These are phyloP conservation scores for Brevimyrus niger DNA, from an alignment of 2,113 vertebrate species.

Conservation along the genomic window DNA sequence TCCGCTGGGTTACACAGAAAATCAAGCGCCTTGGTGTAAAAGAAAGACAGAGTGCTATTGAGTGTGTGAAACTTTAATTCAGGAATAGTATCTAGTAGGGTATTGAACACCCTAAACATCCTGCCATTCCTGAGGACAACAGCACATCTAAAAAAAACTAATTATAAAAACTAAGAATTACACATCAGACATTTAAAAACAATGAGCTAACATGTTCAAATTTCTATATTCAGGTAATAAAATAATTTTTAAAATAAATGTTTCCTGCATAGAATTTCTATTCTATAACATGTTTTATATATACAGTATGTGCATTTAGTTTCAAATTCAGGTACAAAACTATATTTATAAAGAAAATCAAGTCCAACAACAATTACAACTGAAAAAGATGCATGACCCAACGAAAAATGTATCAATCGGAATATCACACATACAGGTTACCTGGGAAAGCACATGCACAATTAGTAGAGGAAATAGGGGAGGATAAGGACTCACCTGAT, in stretches of 20 bases:
- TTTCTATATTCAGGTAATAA: background rate
- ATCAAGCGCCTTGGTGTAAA: slow-evolving; percentile 13
- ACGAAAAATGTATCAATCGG: background rate
- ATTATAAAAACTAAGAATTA: background rate
- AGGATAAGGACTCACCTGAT: slow-evolving; percentile 19
- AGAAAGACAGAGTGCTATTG: background rate
- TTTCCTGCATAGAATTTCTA: background rate
- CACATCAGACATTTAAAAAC: background rate
- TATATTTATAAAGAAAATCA: background rate
- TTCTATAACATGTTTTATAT: background rate
- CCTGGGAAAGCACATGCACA: background rate
- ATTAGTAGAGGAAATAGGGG: background rate
- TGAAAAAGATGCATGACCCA: background rate
- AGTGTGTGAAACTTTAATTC: background rate
- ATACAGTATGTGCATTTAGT: background rate
- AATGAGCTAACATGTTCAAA: background rate
- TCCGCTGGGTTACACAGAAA: slow-evolving; percentile 25
- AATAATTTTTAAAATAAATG: background rate
- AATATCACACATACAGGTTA: background rate
- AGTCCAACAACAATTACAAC: background rate
- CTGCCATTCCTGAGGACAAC: background rate
- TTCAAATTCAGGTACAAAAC: background rate
- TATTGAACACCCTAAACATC: background rate
- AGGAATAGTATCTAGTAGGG: background rate
- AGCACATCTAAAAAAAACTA: background rate